Conservation (phyloP, 2,113 vertebrate species). For the Tyrannus savana region DNA sequence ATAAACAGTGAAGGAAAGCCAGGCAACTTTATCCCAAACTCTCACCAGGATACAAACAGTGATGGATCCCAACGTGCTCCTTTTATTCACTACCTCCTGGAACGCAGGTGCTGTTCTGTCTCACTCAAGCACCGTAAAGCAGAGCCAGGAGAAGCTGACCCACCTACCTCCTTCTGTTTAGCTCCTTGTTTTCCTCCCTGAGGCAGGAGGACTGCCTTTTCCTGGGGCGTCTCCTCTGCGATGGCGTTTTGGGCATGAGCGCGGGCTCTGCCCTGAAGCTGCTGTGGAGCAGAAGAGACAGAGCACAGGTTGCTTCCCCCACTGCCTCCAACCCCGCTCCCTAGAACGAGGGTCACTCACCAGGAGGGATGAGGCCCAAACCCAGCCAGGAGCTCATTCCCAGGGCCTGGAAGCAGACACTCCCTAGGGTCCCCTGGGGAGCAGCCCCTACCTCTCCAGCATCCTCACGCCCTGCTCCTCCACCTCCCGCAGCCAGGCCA, state of each 20-base stretch:
- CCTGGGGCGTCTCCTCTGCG: conserved; percentile 85
- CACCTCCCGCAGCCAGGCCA: conserved; percentile 92
- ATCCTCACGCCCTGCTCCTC: conserved; percentile 87
- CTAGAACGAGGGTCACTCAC: background rate
- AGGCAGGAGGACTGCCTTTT: conserved; percentile 80
- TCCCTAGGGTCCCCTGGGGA: background rate
- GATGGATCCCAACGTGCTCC: rapidly evolving
- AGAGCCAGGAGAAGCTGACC: background rate
- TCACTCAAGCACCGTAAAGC: rapidly evolving
- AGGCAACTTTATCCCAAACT: background rate
- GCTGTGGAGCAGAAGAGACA: conserved; percentile 54
- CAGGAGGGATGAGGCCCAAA: background rate
- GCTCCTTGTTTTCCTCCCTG: conserved; percentile 76
- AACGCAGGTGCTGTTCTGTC: rapidly evolving
- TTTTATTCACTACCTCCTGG: background rate
- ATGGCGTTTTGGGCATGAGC: conserved; percentile 91
- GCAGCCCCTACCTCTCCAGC: conserved; percentile 82
- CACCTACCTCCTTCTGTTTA: conserved; percentile 79
- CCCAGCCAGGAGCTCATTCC: rapidly evolving
- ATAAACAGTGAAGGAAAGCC: background rate
- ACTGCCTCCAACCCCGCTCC: rapidly evolving
- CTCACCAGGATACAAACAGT: rapidly evolving
- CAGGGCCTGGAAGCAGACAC: rapidly evolving
- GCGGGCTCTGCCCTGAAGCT: conserved; percentile 88
- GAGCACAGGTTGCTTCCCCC: background rate